Evolutionary conservation across 2,113 vertebrate genomes (phyloP), one percentile per base, ranked within the genome.

Genomic region (Aptenodytes forsteri): DNA sequence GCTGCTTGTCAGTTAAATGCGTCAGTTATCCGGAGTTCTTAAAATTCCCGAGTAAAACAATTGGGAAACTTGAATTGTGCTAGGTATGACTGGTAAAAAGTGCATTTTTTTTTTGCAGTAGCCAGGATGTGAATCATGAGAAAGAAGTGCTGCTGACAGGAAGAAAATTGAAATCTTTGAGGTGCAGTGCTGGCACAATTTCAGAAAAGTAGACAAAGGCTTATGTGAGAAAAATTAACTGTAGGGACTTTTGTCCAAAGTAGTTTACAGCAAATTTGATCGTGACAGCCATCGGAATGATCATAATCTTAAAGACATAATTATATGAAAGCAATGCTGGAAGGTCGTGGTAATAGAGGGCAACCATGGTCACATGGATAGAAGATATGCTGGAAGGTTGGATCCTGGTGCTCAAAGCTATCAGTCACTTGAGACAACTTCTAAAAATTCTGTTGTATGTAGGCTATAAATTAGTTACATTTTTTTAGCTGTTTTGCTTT

Each of bases 151-250:
- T 94, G 62, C 59, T 92, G 95, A 95, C 83, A 94, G 89, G 36
- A 88, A 62, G 64, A 70, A 92, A 96, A 96, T 81, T 77, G 86
- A 93, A 95, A 87, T 92, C 89, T 92, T 93, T 58, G 79, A 93
- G 94, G 83, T 92, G 49, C 67, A 50, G 50, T 40, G 86, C 76
- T 96, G 93, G 91, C 93, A 97, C 58, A 83, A 92, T 70, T 96
- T 95, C 94, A 93, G 91, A 87, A 58, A 87, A 91, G 32, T n/a
- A 93, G 89, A 84, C 83, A 91, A 89, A 96, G 64, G 50, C 83
- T 92, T 66, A 52, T 0, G 1, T 47, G 79, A 73, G 66, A 75
- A 93, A 79, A 90, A 87, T 67, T 47, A 83, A 90, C 55, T 79
- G n/a, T 49, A 52, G 67, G 26, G 23, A 73, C 47, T 72, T 87